A percentile compares a stretch with the other conserved stretches of the same genome.
Evolutionary conservation across 2,797 vertebrate species (phyloP).

Genomic region (Sus cebifrons): DNA sequence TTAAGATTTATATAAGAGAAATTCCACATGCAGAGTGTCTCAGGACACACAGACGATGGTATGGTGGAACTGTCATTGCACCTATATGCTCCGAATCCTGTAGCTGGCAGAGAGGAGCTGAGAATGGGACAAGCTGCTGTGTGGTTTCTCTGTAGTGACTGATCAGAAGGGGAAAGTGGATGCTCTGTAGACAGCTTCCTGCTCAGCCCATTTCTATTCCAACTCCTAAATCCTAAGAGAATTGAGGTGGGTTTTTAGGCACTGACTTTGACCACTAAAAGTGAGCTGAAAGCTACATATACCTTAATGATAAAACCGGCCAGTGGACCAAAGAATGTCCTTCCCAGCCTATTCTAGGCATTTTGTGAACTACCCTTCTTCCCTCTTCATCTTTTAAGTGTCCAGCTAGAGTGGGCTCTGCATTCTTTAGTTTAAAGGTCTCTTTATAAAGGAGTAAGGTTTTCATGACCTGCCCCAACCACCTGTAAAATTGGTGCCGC

Average conservation of each 20-base stretch:
- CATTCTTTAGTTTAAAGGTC: constrained; percentile 56
- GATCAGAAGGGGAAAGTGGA: constrained; percentile 49
- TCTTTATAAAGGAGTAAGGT: not conserved
- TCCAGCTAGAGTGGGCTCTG: not conserved
- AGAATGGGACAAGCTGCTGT: constrained; percentile 14
- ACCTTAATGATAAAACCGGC: constrained; percentile 50
- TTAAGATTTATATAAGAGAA: constrained; percentile 61
- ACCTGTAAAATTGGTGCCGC: not conserved
- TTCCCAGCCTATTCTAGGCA: constrained; percentile 11
- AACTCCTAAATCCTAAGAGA: not conserved
- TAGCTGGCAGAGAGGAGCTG: not conserved
- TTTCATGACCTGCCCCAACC: constrained; percentile 8
- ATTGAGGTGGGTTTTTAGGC: not conserved
- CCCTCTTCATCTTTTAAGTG: not conserved
- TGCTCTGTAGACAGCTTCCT: constrained; percentile 22
- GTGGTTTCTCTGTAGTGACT: constrained; percentile 49
- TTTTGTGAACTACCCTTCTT: constrained; percentile 24
- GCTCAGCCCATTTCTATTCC: constrained; percentile 62
- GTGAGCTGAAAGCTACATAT: constrained; percentile 57
- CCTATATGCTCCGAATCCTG: not conserved
- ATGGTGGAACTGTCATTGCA: not conserved
- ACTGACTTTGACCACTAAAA: constrained; percentile 55
- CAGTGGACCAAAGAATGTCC: constrained; percentile 10
- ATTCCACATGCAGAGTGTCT: not conserved
- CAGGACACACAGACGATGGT: not conserved